Conservation (phyloP, 2,888 invertebrate genomes). For the Pristionchus japonicus region DNA sequence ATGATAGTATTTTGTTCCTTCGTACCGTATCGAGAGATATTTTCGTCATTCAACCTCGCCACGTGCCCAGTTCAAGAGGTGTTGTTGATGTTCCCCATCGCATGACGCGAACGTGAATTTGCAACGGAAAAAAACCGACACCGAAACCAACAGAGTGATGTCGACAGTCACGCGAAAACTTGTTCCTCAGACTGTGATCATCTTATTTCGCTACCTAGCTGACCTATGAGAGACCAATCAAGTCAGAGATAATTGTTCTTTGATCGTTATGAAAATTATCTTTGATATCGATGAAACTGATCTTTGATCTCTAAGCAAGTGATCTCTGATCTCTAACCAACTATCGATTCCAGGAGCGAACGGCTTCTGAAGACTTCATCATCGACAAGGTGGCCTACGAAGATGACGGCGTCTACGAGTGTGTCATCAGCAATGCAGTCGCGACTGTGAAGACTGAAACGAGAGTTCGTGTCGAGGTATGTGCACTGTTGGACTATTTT, state of each 20-base stretch:
- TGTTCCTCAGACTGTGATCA: too few species aligned
- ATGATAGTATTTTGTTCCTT: background rate
- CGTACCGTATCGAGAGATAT: too few species aligned
- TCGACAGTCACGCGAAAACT: background rate
- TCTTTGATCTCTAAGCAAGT: too few species aligned
- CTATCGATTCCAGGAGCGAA: slow-evolving; percentile 55
- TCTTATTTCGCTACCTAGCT: too few species aligned
- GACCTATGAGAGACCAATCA: too few species aligned
- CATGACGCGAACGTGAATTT: background rate
- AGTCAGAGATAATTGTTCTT: too few species aligned
- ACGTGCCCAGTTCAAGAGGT: background rate
- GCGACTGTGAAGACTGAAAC: slow-evolving; percentile 58
- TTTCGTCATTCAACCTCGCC: too few species aligned
- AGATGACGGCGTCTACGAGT: slow-evolving; percentile 70
- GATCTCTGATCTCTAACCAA: background rate
- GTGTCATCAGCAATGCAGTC: slow-evolving; percentile 66
- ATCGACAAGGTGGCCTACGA: slow-evolving; percentile 58
- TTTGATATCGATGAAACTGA: too few species aligned
- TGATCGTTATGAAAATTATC: too few species aligned
- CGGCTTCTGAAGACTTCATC: slow-evolving; percentile 54
- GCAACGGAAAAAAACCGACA: background rate
- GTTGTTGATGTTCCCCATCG: background rate
- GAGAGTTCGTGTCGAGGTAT: slow-evolving; percentile 63
- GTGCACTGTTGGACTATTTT: too few species aligned
- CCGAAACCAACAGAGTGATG: background rate